Percentiles rank a stretch among this genome's conserved stretches.
phyloP scores from a whole-genome alignment of 2,888 invertebrate genomes.

The Nasonovia ribisnigri region DNA sequence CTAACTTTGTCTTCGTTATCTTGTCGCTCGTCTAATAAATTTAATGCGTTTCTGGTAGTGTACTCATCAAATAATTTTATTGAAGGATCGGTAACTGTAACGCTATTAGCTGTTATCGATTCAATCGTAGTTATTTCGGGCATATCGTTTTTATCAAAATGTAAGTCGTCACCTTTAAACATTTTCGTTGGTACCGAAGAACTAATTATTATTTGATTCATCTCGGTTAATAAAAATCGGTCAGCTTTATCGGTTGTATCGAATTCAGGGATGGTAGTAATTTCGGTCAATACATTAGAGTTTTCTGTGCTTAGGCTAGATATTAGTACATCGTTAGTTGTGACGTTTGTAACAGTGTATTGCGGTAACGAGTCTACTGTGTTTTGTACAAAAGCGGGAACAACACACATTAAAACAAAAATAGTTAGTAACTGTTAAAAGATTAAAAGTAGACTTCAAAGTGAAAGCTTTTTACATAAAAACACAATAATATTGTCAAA shows the following conservation, averaged over 20 bases:
- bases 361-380: slow-evolving; percentile 62
- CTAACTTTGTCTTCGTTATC: background rate
- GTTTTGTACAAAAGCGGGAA: slow-evolving; percentile 63
- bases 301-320: slow-evolving; percentile 31
- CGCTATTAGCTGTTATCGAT: background rate
- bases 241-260: background rate
- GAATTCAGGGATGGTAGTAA: background rate
- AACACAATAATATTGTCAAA: slow-evolving; percentile 43
- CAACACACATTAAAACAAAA: slow-evolving; percentile 64
- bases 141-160: background rate
- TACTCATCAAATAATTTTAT: background rate
- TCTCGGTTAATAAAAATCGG: background rate
- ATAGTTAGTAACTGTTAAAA: slow-evolving; percentile 61
- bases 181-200: slow-evolving; percentile 41
- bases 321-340: slow-evolving; percentile 51
- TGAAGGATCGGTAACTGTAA: background rate
- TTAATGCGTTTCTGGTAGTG: background rate
- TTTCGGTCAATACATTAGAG: slow-evolving; percentile 16
- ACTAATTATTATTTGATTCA: background rate
- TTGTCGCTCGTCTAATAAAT: background rate
- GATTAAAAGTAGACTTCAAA: slow-evolving; percentile 45
- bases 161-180: slow-evolving; percentile 41
- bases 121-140: background rate
- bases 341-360: slow-evolving; percentile 30
- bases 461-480: slow-evolving; percentile 62